Percentiles rank a stretch among this genome's conserved stretches.
Conservation (phyloP, 2,113 vertebrate genomes). For the Miniopterus natalensis region DNA sequence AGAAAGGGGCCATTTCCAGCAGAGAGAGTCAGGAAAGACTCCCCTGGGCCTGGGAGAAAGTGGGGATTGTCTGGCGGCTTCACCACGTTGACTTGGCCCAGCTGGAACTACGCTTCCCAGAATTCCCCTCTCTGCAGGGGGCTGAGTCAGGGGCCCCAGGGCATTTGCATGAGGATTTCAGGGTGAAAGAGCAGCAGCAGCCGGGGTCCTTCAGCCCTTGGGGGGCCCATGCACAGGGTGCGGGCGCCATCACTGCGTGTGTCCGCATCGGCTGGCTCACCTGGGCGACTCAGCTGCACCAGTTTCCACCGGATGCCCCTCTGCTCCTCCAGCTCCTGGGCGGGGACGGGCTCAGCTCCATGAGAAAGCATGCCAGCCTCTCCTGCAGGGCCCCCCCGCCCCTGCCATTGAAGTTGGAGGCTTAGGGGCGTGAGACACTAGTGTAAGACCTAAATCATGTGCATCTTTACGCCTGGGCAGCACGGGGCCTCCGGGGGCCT, state of each 20-base stretch:
- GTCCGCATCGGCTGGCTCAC: background rate
- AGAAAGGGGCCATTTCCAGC: background rate
- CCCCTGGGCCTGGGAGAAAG: background rate
- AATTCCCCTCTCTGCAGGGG: background rate
- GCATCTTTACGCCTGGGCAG: background rate
- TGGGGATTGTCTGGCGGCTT: background rate
- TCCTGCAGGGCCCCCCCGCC: background rate
- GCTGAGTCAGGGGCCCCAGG: background rate
- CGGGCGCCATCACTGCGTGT: fast-evolving
- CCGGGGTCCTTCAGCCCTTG: background rate
- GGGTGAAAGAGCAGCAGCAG: background rate
- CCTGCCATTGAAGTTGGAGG: background rate
- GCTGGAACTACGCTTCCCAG: background rate
- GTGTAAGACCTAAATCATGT: background rate
- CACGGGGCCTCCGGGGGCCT: fast-evolving
- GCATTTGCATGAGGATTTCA: background rate
- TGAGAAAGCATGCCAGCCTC: background rate
- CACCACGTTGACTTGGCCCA: fast-evolving
- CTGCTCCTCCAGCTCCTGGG: background rate
- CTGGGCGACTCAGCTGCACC: background rate
- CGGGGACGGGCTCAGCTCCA: background rate
- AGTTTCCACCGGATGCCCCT: background rate
- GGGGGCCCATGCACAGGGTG: fast-evolving
- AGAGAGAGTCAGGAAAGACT: background rate
- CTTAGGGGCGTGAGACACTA: background rate